Evolutionary conservation across 92 coral and sea anemone genomes (phyloP), one percentile per base, ranked within the genome.

Genomic region (Porites rus): DNA sequence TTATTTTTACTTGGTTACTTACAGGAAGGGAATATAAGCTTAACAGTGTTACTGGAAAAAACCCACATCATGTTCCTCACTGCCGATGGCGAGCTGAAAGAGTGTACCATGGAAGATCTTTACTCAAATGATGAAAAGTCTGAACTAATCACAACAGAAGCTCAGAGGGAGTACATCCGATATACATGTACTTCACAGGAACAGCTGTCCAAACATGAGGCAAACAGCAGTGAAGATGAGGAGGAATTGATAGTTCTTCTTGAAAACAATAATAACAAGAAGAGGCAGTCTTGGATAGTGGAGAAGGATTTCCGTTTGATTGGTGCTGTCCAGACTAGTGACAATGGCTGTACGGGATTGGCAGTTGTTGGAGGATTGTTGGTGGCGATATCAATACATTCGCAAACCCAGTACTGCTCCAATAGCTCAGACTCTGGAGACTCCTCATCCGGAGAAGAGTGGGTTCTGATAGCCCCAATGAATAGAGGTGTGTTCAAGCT

Each of bases 381-480:
- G 87, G 96, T 94, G 25, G 98, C 98, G 4, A 84, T 97, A 80
- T 97, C 98, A 8, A 92, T 94, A 18, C 95, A 93, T 69, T 65
- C 80, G 50, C 93, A 84, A 70, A 86, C 87, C 11, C 91, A 86
- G 61, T 75, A 87, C 11, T 72, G 94, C 16, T 58, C 91, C 17
- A 88, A 90, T 59, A 92, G 78, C 73, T 97, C 99, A 7, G 92
- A 87, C 17, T 95, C 99, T n/a, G 92, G 96, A 10, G 99, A 97
- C 53, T 96, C 95, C 8, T 91, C 94, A 7, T 81, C 80, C 20
- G 86, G 84, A 77, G 99, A 97, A 31, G 99, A 96, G 22, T 92
- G 96, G 99, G 80, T 95, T 16, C 83, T 95, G 28, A 89, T 95
- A 59, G 94, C 94, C 21, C 96, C 99, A 21, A 97, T 97, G 99